Base-by-base conservation (phyloP, 2,888 invertebrate genomes). In the Alsophila aescularia region DNA sequence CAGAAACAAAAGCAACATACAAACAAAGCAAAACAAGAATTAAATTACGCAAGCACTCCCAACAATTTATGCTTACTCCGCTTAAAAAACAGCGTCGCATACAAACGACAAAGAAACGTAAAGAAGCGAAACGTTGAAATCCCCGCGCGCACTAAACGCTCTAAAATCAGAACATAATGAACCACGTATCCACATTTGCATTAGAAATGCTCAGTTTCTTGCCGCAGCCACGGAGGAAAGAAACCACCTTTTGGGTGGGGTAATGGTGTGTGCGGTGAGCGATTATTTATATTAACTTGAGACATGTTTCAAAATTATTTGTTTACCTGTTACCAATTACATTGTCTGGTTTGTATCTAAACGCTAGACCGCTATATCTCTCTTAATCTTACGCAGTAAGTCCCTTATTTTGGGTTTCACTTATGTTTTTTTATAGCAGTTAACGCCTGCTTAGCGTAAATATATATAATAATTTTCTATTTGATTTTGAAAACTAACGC, bases 161-260 rank as follows among this genome's bases (percentile, higher is more conserved):
- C 80, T 77, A 78, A 81, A 86, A 85, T 84, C 85, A 83, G 80
- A 72, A 78, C 83, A 80, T 85, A 85, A 86, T 84, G 85, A 85
- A 83, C 75, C 83, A 79, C 82, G 82, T 79, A 81, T 72, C 62
- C 70, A 80, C 77, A 81, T 79, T 79, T 79, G 78, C 79, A 79
- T 86, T 75, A 77, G 73, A 81, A 85, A 81, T 84, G 81, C 77
- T 75, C 81, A 73, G 75, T 75, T 75, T 70, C 75, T 75, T 72
- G 61, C 70, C 60, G 56, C 60, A 60, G 61, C 42, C 61, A 41
- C 52, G 59, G 3, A 51, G 40, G 51, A 52, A 51, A 57, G 52
- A 44, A 53, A 53, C 50, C 50, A 45, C 52, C 54, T 49, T 57
- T 44, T 37, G 45, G 44, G 52, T 42, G 18, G 7, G 56, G 61